Percentiles rank a stretch among this genome's conserved stretches.
These are phyloP conservation scores for Lateolabrax maculatus DNA, from an alignment of 2,797 vertebrate species.

Conservation along the genomic window DNA sequence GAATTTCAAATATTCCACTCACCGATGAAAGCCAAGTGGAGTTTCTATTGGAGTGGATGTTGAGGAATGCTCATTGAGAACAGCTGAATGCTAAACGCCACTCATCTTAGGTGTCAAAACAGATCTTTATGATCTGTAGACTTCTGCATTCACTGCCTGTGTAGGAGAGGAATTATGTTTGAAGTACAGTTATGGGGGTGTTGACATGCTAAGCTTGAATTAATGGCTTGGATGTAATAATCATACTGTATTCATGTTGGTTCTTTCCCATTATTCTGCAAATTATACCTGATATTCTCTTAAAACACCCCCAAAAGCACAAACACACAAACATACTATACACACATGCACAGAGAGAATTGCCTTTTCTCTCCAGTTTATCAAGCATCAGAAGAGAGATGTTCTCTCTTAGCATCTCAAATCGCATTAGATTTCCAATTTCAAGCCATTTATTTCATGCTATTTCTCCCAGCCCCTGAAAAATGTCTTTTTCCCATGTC, in stretches of 20 bases:
- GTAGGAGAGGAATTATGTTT: conserved; percentile 47
- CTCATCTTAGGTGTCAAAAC: conserved; percentile 56
- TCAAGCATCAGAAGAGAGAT: conserved; percentile 51
- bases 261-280: conserved; percentile 26
- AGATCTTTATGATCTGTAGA: conserved; percentile 52
- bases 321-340: neutral
- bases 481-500: conserved; percentile 23
- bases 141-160: neutral
- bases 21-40: conserved; percentile 27
- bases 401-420: conserved; percentile 62
- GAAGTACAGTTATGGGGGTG: conserved; percentile 14
- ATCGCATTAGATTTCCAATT: conserved; percentile 73
- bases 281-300: conserved; percentile 29
- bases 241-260: conserved; percentile 22
- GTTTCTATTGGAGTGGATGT: conserved; percentile 30
- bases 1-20: conserved; percentile 62
- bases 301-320: neutral
- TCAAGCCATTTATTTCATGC: conserved; percentile 67
- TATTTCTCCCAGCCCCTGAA: conserved; percentile 12
- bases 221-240: conserved; percentile 22
- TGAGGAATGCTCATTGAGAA: conserved; percentile 38
- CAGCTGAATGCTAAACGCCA: conserved; percentile 53
- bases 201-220: conserved; percentile 36
- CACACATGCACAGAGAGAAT: conserved; percentile 10
- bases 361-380: conserved; percentile 30